These are phyloP conservation scores for Varanus komodoensis DNA, from an alignment of 2,113 vertebrate species.

Conservation along the genomic window DNA sequence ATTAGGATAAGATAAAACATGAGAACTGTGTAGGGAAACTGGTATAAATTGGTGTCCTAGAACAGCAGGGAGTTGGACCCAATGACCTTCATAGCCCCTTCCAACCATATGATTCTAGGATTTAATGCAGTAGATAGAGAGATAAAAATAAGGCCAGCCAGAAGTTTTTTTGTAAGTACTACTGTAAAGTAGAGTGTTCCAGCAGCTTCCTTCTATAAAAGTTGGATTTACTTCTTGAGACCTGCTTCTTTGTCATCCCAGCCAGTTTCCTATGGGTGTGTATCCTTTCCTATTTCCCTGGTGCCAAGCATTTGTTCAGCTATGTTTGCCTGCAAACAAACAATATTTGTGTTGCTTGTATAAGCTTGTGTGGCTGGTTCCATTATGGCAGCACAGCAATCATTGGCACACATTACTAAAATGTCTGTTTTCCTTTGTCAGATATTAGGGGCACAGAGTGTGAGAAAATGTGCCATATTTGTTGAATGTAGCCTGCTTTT, in stretches of 20 bases:
- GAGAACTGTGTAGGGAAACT: background rate
- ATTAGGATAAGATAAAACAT: background rate
- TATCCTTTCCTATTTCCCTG: background rate
- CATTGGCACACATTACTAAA: background rate
- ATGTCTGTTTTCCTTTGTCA: background rate
- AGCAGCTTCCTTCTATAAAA: background rate
- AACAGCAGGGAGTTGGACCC: too few species aligned
- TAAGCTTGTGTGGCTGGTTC: background rate
- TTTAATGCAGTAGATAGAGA: background rate
- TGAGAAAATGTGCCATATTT: background rate
- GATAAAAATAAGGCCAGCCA: background rate
- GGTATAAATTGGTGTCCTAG: too few species aligned
- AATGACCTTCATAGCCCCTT: too few species aligned
- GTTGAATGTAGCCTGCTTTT: background rate
- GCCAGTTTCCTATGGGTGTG: accelerated
- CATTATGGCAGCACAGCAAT: background rate
- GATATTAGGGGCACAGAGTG: background rate
- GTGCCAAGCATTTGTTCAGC: background rate
- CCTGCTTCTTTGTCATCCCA: background rate
- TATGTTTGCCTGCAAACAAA: background rate
- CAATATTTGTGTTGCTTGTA: background rate
- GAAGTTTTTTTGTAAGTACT: background rate
- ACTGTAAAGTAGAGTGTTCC: background rate
- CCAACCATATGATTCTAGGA: background rate
- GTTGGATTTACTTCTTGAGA: conserved; percentile 11